Evolutionary conservation across 35 echinoderm and acorn worm genomes (phyloP).

Genomic region (Diadema setosum): DNA sequence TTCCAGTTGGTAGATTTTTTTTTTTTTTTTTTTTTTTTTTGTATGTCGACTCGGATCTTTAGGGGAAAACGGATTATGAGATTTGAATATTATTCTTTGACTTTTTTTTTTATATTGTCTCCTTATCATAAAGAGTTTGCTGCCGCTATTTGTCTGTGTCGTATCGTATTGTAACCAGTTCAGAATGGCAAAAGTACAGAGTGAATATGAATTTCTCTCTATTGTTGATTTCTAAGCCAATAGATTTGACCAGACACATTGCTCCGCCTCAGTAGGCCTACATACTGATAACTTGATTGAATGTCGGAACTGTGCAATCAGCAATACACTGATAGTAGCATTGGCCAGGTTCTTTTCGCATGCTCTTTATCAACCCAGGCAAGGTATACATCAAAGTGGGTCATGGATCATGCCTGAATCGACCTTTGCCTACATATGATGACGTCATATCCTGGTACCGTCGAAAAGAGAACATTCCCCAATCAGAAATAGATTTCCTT

Average conservation of each 20-base stretch:
- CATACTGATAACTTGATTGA: not conserved
- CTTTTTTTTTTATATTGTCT: no score
- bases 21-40: no score
- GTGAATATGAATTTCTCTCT: not conserved
- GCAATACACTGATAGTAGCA: not conserved
- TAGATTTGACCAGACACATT: not conserved
- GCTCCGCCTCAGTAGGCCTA: not conserved
- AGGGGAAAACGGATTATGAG: no score
- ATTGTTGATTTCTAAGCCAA: not conserved
- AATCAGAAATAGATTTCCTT: not conserved
- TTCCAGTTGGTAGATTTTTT: no score
- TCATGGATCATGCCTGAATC: not conserved
- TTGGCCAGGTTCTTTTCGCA: not conserved
- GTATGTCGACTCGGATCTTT: no score
- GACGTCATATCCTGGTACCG: not conserved
- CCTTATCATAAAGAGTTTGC: no score
- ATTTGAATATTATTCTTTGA: no score
- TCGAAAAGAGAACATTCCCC: not conserved
- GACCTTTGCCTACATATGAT: not conserved
- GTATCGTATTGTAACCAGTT: no score
- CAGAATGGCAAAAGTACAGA: not conserved
- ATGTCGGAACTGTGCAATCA: not conserved
- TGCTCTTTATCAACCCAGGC: not conserved
- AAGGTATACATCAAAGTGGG: not conserved
- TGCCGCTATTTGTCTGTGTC: no score